Evolutionary conservation across 2,797 vertebrate species (phyloP).

Genomic region (Schizopygopsis pylzovi): DNA sequence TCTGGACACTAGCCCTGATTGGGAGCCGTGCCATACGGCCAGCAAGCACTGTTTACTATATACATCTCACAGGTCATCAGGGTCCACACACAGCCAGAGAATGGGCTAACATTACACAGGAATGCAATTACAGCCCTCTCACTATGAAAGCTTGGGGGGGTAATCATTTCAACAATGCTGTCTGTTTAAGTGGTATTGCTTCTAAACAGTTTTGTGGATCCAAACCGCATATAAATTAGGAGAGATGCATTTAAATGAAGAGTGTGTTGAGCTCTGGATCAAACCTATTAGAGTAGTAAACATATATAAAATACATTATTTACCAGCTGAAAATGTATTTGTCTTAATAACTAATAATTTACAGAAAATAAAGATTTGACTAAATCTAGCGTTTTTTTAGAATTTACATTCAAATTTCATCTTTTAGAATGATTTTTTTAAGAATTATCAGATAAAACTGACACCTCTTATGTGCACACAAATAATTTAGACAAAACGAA

Average conservation of each 20-base stretch:
- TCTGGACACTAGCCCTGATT: constrained; percentile 41
- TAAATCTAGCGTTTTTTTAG: neutral
- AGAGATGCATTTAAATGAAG: neutral
- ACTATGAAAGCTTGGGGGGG: neutral
- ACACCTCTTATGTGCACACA: neutral
- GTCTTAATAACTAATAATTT: neutral
- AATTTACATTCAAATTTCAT: neutral
- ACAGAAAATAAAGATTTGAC: neutral
- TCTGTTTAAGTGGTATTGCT: neutral
- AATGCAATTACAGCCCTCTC: constrained; percentile 46
- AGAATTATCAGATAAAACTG: neutral
- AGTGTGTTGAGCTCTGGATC: neutral
- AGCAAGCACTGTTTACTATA: constrained; percentile 57
- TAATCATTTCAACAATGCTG: constrained; percentile 32
- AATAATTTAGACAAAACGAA: neutral
- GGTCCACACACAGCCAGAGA: constrained; percentile 38
- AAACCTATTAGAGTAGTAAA: neutral
- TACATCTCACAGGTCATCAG: constrained; percentile 54
- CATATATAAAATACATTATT: neutral
- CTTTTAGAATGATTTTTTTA: neutral
- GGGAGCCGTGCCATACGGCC: constrained; percentile 42
- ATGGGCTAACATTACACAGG: constrained; percentile 32
- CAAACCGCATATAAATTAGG: neutral
- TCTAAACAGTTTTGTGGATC: neutral
- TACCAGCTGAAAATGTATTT: neutral